Evolutionary conservation across 1,140 invertebrate genomes (phyloP).

Genomic region (Palaemon carinicauda): DNA sequence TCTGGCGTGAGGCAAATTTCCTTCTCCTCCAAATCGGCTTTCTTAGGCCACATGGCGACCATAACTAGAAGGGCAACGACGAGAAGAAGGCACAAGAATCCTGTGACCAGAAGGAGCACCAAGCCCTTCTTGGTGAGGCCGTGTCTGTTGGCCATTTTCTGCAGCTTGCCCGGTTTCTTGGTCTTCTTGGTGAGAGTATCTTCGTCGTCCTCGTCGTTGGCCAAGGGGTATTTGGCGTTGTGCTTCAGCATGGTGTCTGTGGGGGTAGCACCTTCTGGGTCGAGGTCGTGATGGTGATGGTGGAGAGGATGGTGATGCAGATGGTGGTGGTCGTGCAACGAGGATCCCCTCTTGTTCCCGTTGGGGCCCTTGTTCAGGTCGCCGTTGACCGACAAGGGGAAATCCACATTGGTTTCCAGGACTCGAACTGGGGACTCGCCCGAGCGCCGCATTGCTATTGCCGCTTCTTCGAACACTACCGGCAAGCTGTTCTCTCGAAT

Average conservation of each 20-base stretch:
- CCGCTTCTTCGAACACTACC: neutral
- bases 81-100: slow-evolving; percentile 18
- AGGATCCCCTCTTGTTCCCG: slow-evolving; percentile 37
- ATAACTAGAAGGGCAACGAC: slow-evolving; percentile 36
- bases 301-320: neutral
- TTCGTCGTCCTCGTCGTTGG: slow-evolving; percentile 33
- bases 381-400: slow-evolving; percentile 36
- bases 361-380: slow-evolving; percentile 49
- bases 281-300: slow-evolving; percentile 20
- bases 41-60: slow-evolving; percentile 36
- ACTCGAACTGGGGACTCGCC: slow-evolving; percentile 47
- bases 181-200: slow-evolving; percentile 9
- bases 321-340: slow-evolving; percentile 33
- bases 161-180: slow-evolving; percentile 36
- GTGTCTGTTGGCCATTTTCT: slow-evolving; percentile 36
- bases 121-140: slow-evolving; percentile 50
- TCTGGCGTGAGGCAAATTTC: slow-evolving; percentile 46
- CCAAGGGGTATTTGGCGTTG: slow-evolving; percentile 33
- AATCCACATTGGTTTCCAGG: slow-evolving; percentile 41
- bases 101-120: slow-evolving; percentile 15
- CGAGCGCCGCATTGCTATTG: slow-evolving; percentile 27
- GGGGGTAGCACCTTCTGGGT: slow-evolving; percentile 14
- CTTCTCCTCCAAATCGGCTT: neutral
- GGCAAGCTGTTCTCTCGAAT: slow-evolving; percentile 30
- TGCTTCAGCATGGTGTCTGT: slow-evolving; percentile 47